These are phyloP conservation scores for Xiphophorus birchmanni DNA, from an alignment of 2,797 vertebrate species.

Conservation along the genomic window DNA sequence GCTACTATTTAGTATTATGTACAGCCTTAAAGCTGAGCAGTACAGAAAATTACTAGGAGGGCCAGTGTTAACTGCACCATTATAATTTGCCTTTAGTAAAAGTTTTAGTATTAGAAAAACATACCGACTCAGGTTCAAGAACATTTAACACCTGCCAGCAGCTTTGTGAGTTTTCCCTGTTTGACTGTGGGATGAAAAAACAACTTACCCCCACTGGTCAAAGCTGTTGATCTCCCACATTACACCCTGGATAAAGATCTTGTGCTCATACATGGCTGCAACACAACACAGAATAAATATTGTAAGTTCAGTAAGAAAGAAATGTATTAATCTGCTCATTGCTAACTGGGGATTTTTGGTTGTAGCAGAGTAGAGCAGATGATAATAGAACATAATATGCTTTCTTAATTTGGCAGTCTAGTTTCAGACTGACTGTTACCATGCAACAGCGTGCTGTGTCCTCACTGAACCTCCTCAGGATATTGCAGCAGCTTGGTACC, in stretches of 20 bases:
- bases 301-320: background rate
- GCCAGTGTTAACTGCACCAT: background rate
- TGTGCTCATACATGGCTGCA: conserved; percentile 96
- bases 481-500: conserved; percentile 1
- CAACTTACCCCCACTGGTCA: conserved; percentile 97
- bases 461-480: conserved; percentile 5
- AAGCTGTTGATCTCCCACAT: conserved; percentile 99
- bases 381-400: conserved; percentile 4
- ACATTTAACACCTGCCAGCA: background rate
- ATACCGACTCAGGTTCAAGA: background rate
- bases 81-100: background rate
- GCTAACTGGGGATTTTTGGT: background rate
- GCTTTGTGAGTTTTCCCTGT: background rate
- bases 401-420: background rate
- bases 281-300: conserved; percentile 24
- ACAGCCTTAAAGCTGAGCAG: background rate
- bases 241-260: conserved; percentile 96
- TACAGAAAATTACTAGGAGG: background rate
- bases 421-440: conserved; percentile 15
- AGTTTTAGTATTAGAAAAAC: background rate
- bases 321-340: background rate
- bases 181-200: background rate
- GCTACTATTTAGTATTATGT: background rate
- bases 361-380: background rate
- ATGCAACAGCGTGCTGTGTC: conserved; percentile 28